Evolutionary conservation across 2,888 invertebrate species (phyloP), one percentile per base, ranked within the genome.

Genomic region (Oxyscelio sp.): DNA sequence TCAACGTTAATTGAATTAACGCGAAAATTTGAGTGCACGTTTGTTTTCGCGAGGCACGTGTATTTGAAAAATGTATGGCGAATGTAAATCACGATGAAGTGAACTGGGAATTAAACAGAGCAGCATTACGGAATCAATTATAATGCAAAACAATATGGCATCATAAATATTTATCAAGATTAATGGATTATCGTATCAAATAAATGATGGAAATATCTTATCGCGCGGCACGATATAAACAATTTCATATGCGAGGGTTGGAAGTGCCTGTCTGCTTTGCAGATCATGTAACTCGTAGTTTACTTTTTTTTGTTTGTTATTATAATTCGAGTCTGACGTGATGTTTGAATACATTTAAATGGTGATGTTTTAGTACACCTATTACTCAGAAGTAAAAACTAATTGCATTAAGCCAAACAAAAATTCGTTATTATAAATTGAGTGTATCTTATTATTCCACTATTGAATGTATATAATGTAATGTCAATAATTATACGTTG

Each of bases 141-240:
- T 81, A 74, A 81, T 81, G 81, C 81, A 81, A 81, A 81, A 74
- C 81, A 81, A 81, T 73, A 73, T 68, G 74, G 27, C 59, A 66
- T 81, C 74, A 68, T 81, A 81, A 81, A 81, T 81, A 81, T 81
- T 74, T 81, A 81, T 81, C 66, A 59, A 66, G 63, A 80, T 80
- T 80, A 80, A 80, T 81, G 74, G 68, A 81, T 81, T 81, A 81
- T 68, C 66, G 81, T 48, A 74, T 61, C 73, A 66, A 68, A 74
- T 68, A 54, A 81, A 68, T 74, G 74, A 81, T 31, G 61, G 52
- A 68, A 74, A 81, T 81, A 81, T 68, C 74, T 66, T 74, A 81
- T 81, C 81, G 63, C 45, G 11, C 54, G 8, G 40, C 11, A 13
- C 34, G 52, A 27, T 59, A 74, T 74, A 81, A 81, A 66, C 59